phyloP scores from a whole-genome alignment of 1,140 invertebrate genomes.

The Pteromalus puparum region DNA sequence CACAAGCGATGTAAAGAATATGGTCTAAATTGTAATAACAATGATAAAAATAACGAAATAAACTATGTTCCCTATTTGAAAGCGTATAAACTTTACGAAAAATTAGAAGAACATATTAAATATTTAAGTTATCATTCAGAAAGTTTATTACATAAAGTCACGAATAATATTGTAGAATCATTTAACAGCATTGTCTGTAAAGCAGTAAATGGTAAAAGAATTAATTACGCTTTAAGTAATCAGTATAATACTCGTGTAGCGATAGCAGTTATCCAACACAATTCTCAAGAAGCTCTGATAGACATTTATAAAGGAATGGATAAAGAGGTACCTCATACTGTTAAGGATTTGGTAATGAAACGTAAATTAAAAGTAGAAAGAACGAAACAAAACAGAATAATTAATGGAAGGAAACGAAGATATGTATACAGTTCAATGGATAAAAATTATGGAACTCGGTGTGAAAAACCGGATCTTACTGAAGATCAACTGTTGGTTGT shows the following conservation, averaged over 20 bases:
- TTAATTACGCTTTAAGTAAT: conserved; percentile 57
- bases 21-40: too few species aligned
- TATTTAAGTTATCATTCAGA: background rate
- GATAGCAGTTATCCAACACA: conserved; percentile 59
- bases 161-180: conserved; percentile 67
- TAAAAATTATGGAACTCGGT: conserved; percentile 37
- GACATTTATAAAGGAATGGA: conserved; percentile 27
- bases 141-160: conserved; percentile 61
- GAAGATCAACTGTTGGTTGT: too few species aligned
- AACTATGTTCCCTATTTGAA: background rate
- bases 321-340: conserved; percentile 61
- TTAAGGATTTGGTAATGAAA: conserved; percentile 13
- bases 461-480: conserved; percentile 17
- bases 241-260: conserved; percentile 60
- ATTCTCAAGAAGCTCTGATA: conserved; percentile 44
- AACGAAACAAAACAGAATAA: conserved; percentile 49
- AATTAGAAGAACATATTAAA: background rate
- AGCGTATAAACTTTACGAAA: conserved; percentile 14
- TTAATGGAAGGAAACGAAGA: background rate
- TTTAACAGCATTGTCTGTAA: conserved; percentile 60
- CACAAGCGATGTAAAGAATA: too few species aligned
- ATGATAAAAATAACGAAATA: too few species aligned
- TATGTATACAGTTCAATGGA: background rate
- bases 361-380: conserved; percentile 4
- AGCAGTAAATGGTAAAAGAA: conserved; percentile 61